Base-by-base conservation (phyloP, 2,113 vertebrate genomes). In the Egretta garzetta region DNA sequence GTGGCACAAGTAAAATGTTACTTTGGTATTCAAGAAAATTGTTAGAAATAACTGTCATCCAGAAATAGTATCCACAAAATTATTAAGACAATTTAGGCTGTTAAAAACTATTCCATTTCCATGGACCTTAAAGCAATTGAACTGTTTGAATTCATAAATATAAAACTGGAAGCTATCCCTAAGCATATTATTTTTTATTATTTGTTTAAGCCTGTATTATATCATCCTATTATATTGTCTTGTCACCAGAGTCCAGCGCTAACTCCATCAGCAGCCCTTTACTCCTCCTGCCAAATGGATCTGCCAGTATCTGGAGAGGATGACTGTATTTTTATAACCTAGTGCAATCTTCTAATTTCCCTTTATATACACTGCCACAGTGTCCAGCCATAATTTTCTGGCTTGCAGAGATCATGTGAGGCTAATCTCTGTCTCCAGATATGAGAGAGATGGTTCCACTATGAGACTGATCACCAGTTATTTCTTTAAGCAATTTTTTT, bases 401-500 rank as follows among this genome's bases (percentile, higher is more conserved):
- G 17, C 30, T 32, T 66, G 14, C 32, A 77, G 37, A 81, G 16
- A 63, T 43, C 26, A 8, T 23, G 11, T 24, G 50, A 74, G 14
- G 22, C 10, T 63, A 84, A 77, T 37, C 8, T 62, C 64, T 55
- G 37, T 4, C 28, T 68, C 15, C 39, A 70, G 33, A 33, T 80
- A 30, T 0, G 4, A 56, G 30, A 87, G 55, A 79, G 9, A 20
- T 0, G 1, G 8, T 49, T 20, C 20, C 4, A 28, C 9, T 53
- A 27, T 2, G 16, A 70, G 35, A 45, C 12, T 32, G 14, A 49
- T 35, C 12, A 33, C 17, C 4, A 59, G 11, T 30, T 67, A n/a
- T 15, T 22, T 77, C 73, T 58, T 26, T 6, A 49, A 63, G 7
- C 13, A 59, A 20, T 47, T 47, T 4, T 81, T 93, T 86, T 12